Percentiles rank a stretch among this genome's conserved stretches.
Evolutionary conservation across 2,797 vertebrate species (phyloP).

Genomic region (Pristis pectinata): DNA sequence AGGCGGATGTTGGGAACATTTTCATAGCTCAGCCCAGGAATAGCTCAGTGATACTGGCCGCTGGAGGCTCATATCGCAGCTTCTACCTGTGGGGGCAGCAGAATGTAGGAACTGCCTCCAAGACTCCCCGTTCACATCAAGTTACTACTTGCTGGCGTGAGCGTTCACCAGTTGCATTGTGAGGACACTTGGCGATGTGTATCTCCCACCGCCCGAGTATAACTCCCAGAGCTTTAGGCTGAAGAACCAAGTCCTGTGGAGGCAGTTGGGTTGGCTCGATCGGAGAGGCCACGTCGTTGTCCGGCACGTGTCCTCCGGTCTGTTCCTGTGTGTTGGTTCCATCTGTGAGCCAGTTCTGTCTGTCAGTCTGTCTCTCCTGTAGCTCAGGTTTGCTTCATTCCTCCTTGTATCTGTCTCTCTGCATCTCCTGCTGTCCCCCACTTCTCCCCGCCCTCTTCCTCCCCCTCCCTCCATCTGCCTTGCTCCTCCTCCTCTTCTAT

Average conservation of each 20-base stretch:
- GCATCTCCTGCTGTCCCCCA: no score
- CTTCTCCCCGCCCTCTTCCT: background rate
- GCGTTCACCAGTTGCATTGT: background rate
- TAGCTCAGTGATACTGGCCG: conserved; percentile 24
- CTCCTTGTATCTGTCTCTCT: no score
- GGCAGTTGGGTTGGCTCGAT: no score
- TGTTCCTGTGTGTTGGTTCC: background rate
- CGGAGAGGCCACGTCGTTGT: no score
- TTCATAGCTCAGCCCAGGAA: background rate
- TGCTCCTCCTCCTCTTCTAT: background rate
- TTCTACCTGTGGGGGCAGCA: background rate
- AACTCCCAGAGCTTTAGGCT: background rate
- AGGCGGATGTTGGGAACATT: background rate
- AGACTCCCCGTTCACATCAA: background rate
- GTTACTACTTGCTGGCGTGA: no score
- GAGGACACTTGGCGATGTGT: no score
- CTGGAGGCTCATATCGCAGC: background rate
- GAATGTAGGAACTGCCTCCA: no score
- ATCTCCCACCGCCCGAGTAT: background rate
- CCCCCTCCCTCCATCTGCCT: background rate
- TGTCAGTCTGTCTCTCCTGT: no score
- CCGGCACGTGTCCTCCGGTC: no score
- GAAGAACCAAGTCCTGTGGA: background rate
- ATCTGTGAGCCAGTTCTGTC: background rate
- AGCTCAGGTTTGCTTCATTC: no score